Base-by-base conservation (phyloP, 2,888 invertebrate species). In the Drosophila subsilvestris region DNA sequence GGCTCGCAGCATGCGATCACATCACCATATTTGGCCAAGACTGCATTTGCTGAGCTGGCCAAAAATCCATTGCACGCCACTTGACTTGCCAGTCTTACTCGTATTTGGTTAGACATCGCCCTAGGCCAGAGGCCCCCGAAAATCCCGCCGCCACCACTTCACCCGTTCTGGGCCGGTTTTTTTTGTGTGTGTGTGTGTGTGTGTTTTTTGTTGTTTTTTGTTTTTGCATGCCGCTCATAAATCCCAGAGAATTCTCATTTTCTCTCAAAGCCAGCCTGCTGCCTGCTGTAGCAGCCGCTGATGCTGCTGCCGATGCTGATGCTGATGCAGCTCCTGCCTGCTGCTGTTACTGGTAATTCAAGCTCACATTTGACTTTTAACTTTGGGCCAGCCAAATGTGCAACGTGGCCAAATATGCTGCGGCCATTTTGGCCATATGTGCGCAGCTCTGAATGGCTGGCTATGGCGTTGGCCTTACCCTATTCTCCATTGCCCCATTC, bases 361-460 rank as follows among this genome's bases (percentile, higher is more conserved):
- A 79, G 78, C 81, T 86, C 78, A 88, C 85, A 86, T 86, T 86
- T 86, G 85, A 86, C 85, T 88, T 86, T 88, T 85, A 88, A 81
- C 88, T 86, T 81, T 84, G 80, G 84, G 75, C 85, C 77, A 79
- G 54, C 59, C 58, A 57, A 74, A 80, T 84, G 75, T 86, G 81
- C 82, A 82, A 75, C 71, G 85, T 81, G 87, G 85, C 82, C 73
- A 75, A 76, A 60, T 70, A 66, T 61, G 74, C 68, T 55, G 51
- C 75, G 50, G 77, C 82, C 79, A 87, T 87, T 82, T 87, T 85
- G 78, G 71, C 55, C 79, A 75, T 73, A 72, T 79, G 67, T 67
- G 71, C 58, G 72, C 73, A 58, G 25, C 69, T 51, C 22, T 18
- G 63, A 62, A 57, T 57, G 63, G 60, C 20, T 57, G 63, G 60